Percentiles rank a stretch among this genome's conserved stretches.
phyloP scores from a whole-genome alignment of 2,797 vertebrate species.

The Coccyzus lansbergi region DNA sequence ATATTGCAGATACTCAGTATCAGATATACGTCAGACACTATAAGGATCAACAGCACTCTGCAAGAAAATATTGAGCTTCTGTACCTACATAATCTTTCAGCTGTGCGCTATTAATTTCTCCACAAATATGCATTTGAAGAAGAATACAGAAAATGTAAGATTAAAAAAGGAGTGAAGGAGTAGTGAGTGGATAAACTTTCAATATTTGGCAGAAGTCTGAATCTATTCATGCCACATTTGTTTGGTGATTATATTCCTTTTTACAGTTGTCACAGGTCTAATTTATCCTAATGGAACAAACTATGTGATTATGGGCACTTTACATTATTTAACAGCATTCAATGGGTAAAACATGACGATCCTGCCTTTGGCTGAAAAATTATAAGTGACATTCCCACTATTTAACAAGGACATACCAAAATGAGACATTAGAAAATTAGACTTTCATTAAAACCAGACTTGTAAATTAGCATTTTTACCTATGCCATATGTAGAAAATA shows the following conservation, averaged over 20 bases:
- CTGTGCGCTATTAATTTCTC: slow-evolving; percentile 29
- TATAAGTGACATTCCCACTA: background rate
- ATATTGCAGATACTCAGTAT: slow-evolving; percentile 11
- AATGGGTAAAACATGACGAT: background rate
- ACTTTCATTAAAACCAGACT: background rate
- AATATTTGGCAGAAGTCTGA: background rate
- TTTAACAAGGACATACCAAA: background rate
- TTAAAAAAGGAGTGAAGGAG: background rate
- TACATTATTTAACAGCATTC: background rate
- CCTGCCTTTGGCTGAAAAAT: background rate
- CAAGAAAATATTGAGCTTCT: background rate
- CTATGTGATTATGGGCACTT: background rate
- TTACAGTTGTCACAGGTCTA: background rate
- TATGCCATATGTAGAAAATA: background rate
- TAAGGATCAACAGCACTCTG: slow-evolving; percentile 14
- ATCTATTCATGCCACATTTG: background rate
- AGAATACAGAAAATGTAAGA: background rate
- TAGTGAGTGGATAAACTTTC: background rate
- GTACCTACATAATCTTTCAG: background rate
- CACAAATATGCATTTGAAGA: background rate
- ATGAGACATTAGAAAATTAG: background rate
- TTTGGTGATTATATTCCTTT: background rate
- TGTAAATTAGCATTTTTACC: background rate
- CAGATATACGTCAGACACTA: slow-evolving; percentile 3
- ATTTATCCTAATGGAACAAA: background rate